These are phyloP conservation scores for Dryomyza anilis DNA, from an alignment of 2,888 invertebrate species.

Conservation along the genomic window DNA sequence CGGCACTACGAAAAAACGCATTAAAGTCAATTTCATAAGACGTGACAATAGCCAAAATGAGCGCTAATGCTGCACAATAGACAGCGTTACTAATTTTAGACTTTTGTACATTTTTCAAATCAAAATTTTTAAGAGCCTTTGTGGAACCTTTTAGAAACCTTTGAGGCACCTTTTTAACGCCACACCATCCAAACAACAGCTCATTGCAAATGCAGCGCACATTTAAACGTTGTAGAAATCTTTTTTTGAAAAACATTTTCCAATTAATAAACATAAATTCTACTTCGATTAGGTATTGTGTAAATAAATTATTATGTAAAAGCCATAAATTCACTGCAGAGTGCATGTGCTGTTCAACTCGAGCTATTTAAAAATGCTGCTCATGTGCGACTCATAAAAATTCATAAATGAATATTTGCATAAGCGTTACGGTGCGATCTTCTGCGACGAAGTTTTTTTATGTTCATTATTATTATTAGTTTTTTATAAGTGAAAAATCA, in stretches of 20 bases:
- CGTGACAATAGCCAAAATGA: neutral
- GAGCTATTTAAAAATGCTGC: neutral
- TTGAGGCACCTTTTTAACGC: too few relatives aligned
- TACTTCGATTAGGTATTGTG: neutral
- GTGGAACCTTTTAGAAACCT: too few relatives aligned
- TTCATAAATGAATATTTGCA: slow-evolving; percentile 4
- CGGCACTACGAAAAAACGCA: neutral
- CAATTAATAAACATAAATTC: neutral
- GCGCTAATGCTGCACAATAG: neutral
- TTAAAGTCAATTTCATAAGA: neutral
- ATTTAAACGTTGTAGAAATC: too few relatives aligned
- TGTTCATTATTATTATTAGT: too few relatives aligned
- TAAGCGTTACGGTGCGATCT: neutral
- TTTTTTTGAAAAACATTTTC: neutral
- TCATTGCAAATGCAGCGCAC: too few relatives aligned
- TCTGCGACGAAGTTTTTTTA: too few relatives aligned
- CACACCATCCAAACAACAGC: too few relatives aligned
- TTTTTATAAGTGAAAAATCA: neutral
- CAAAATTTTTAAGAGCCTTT: too few relatives aligned
- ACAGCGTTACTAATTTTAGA: too few relatives aligned
- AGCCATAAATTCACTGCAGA: neutral
- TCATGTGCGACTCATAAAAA: neutral
- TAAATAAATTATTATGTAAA: neutral
- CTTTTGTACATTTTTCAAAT: too few relatives aligned
- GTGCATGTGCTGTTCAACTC: neutral